These are phyloP conservation scores for Hexactinellida sp. DNA, from an alignment of 37 sponge, comb jelly and placozoan genomes.

Conservation along the genomic window DNA sequence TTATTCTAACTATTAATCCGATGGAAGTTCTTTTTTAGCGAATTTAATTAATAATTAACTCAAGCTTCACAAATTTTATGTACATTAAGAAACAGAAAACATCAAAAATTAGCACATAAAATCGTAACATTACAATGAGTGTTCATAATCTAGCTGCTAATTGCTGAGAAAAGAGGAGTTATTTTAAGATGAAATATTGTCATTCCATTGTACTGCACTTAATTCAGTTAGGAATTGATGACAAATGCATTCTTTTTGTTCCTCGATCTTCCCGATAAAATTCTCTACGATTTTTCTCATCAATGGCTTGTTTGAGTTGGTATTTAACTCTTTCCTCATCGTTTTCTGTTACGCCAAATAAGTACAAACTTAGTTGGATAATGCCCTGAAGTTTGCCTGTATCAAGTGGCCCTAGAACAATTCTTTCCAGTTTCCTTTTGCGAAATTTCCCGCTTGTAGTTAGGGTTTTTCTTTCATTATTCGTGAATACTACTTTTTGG, in stretches of 20 bases:
- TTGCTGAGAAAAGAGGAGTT: too few relatives aligned
- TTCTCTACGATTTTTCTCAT: conserved; percentile 6
- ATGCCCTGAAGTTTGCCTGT: neutral
- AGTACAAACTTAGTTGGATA: neutral
- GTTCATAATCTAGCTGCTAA: too few relatives aligned
- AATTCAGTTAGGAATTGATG: neutral
- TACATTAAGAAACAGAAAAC: too few relatives aligned
- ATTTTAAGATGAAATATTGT: too few relatives aligned
- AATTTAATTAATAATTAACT: too few relatives aligned
- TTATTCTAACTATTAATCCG: too few relatives aligned
- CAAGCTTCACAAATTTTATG: too few relatives aligned
- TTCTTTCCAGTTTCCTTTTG: neutral
- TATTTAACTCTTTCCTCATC: conserved; percentile 3
- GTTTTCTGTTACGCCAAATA: neutral
- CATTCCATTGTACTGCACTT: too few relatives aligned
- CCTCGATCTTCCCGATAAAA: conserved; percentile 14
- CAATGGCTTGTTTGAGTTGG: conserved; percentile 11
- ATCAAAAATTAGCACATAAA: too few relatives aligned
- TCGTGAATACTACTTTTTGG: neutral
- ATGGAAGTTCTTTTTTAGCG: too few relatives aligned
- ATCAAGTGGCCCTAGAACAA: conserved; percentile 1
- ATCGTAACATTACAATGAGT: too few relatives aligned
- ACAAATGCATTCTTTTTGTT: neutral
- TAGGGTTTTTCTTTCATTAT: neutral
- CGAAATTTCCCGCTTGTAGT: conserved; percentile 7